phyloP scores from a whole-genome alignment of 2,888 invertebrate genomes.

The Idaea straminata region DNA sequence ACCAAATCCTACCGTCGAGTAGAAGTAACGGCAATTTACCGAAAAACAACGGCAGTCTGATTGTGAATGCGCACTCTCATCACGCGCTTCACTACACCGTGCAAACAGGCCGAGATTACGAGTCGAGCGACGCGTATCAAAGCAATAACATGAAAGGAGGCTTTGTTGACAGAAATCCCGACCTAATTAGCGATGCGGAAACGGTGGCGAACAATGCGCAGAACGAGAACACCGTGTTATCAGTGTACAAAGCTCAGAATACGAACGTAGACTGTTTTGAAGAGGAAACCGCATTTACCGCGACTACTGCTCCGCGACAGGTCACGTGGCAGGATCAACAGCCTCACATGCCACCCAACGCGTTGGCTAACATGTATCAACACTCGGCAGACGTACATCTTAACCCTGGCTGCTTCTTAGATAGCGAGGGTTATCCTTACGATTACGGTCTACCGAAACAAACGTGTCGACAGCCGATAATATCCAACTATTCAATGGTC shows the following conservation, averaged over 20 bases:
- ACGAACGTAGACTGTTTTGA: constrained; percentile 61
- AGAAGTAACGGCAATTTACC: constrained; percentile 73
- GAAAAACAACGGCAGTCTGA: constrained; percentile 78
- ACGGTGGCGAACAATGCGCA: constrained; percentile 75
- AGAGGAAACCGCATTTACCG: constrained; percentile 67
- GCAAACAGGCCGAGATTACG: constrained; percentile 78
- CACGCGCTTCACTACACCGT: constrained; percentile 77
- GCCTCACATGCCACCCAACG: constrained; percentile 75
- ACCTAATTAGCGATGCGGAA: constrained; percentile 89
- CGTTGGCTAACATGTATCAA: constrained; percentile 77
- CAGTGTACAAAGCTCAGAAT: constrained; percentile 70
- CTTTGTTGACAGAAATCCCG: constrained; percentile 86
- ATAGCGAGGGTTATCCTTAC: constrained; percentile 89
- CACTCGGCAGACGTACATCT: constrained; percentile 87
- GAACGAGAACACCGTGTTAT: constrained; percentile 69
- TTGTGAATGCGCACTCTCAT: constrained; percentile 79
- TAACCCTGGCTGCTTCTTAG: constrained; percentile 87
- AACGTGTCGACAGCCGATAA: constrained; percentile 67
- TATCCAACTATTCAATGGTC: constrained; percentile 68
- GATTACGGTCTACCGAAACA: constrained; percentile 88
- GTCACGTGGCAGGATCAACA: constrained; percentile 80
- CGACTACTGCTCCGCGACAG: constrained; percentile 68
- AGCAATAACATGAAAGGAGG: constrained; percentile 74
- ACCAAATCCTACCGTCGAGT: constrained; percentile 73
- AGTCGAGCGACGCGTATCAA: constrained; percentile 74